phyloP scores from a whole-genome alignment of 2,888 invertebrate species.

The Lasioglossum pauxillum region DNA sequence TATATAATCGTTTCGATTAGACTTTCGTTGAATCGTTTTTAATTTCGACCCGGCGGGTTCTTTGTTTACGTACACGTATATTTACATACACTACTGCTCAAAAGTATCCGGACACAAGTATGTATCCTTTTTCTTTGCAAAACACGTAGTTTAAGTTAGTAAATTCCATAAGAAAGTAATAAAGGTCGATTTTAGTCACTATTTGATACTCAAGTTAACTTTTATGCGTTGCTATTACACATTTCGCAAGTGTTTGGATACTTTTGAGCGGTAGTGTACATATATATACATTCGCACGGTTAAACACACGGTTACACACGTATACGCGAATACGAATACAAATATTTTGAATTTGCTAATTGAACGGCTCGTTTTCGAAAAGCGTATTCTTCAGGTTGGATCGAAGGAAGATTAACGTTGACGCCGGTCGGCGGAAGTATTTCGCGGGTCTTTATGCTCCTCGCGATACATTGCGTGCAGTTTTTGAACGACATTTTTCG shows the following conservation, averaged over 20 bases:
- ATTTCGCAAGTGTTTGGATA: too few relatives aligned
- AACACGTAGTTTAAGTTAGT: too few relatives aligned
- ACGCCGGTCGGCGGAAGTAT: slow-evolving; percentile 31
- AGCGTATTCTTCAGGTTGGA: not conserved
- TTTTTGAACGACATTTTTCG: slow-evolving; percentile 83
- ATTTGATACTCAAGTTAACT: too few relatives aligned
- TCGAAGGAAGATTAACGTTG: not conserved
- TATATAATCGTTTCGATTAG: not conserved
- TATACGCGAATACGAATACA: not conserved
- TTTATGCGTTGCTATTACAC: too few relatives aligned
- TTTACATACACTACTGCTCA: not conserved
- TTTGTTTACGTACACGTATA: not conserved
- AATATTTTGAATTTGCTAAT: not conserved
- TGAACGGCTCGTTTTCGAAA: not conserved
- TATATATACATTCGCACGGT: not conserved
- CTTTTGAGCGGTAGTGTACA: not conserved
- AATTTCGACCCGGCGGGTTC: not conserved
- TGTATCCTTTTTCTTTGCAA: too few relatives aligned
- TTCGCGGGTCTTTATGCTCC: slow-evolving; percentile 74
- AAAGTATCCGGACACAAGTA: too few relatives aligned
- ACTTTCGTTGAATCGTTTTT: not conserved
- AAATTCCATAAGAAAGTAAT: too few relatives aligned
- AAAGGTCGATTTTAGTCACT: too few relatives aligned
- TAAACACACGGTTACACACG: not conserved
- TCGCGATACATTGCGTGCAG: slow-evolving; percentile 84